Conservation (phyloP, 2,888 invertebrate species). For the Philereme transversata region DNA sequence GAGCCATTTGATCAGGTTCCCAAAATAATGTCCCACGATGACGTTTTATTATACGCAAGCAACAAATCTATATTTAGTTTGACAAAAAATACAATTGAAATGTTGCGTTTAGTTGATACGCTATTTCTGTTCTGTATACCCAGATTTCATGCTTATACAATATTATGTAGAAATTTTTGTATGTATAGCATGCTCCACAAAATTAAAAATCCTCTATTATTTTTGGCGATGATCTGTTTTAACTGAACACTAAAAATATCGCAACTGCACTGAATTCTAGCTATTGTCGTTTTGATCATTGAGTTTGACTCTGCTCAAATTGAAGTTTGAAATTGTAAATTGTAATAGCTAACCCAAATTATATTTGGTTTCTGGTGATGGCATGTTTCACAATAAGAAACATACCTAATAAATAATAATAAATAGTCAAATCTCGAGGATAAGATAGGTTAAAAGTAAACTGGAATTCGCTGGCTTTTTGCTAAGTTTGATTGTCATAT, state of each 20-base stretch:
- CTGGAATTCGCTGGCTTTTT: slow-evolving; percentile 8
- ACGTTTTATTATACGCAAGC: slow-evolving; percentile 29
- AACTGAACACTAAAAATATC: slow-evolving; percentile 21
- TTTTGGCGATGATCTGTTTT: slow-evolving; percentile 31
- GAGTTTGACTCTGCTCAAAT: slow-evolving; percentile 29
- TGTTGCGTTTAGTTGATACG: slow-evolving; percentile 23
- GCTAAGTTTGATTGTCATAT: slow-evolving; percentile 21
- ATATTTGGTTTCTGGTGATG: too few relatives aligned
- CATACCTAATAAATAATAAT: too few relatives aligned
- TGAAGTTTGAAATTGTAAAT: neutral
- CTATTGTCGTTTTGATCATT: slow-evolving; percentile 16
- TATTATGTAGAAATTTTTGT: neutral
- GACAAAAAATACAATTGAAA: slow-evolving; percentile 36
- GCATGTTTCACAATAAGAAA: too few relatives aligned
- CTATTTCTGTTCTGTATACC: slow-evolving; percentile 23
- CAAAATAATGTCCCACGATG: slow-evolving; percentile 27
- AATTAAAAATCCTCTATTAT: slow-evolving; percentile 25
- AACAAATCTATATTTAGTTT: slow-evolving; percentile 30
- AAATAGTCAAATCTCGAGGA: too few relatives aligned
- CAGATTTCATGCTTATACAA: neutral
- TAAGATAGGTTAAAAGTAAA: neutral
- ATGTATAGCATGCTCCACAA: slow-evolving; percentile 11
- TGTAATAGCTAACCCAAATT: too few relatives aligned
- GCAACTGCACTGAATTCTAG: slow-evolving; percentile 15
- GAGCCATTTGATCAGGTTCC: slow-evolving; percentile 29